phyloP scores from a whole-genome alignment of 2,888 invertebrate species.

The Meteorus cinctellus region DNA sequence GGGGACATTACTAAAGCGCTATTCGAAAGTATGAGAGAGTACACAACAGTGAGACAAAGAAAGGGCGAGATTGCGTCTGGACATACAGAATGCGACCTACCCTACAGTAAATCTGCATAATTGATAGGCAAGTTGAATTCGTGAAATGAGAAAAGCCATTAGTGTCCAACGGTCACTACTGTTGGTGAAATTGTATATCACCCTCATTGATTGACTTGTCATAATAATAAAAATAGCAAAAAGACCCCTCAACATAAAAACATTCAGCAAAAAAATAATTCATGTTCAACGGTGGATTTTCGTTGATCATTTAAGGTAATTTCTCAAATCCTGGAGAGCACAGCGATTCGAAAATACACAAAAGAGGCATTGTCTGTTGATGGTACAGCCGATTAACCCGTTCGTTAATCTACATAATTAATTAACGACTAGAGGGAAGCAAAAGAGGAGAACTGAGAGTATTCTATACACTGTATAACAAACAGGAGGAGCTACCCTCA shows the following conservation, averaged over 20 bases:
- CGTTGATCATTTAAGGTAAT: conserved; percentile 23
- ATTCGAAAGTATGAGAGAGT: conserved; percentile 21
- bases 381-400: conserved; percentile 51
- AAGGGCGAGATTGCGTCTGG: conserved; percentile 32
- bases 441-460: conserved; percentile 19
- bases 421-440: conserved; percentile 47
- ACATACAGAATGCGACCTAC: conserved; percentile 31
- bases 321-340: conserved; percentile 32
- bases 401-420: conserved; percentile 55
- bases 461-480: not conserved
- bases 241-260: not conserved
- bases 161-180: conserved; percentile 31
- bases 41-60: conserved; percentile 17
- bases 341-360: conserved; percentile 43
- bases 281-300: conserved; percentile 8
- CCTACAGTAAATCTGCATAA: conserved; percentile 37
- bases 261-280: not conserved
- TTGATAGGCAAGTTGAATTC: conserved; percentile 42
- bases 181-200: not conserved
- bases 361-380: conserved; percentile 50
- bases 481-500: not conserved
- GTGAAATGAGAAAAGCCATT: conserved; percentile 32
- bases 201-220: conserved; percentile 20
- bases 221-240: conserved; percentile 11
- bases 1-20: conserved; percentile 25